These are phyloP conservation scores for Gambusia yucatana DNA, from an alignment of 2,797 vertebrate genomes.

Conservation along the genomic window DNA sequence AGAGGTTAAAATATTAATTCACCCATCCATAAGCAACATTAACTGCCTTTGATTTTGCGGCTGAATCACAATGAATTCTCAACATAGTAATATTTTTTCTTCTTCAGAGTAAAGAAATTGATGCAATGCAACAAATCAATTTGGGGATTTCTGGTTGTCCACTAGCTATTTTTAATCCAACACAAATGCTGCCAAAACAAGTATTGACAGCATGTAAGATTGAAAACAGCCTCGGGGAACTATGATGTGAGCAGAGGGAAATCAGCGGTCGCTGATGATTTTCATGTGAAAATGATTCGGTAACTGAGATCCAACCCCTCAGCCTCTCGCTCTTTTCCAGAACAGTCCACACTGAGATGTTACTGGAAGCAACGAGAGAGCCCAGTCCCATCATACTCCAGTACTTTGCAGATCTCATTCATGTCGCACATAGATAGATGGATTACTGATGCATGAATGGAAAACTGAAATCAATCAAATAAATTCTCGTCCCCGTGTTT, in stretches of 20 bases:
- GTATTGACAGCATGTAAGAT: constrained; percentile 32
- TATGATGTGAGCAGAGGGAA: constrained; percentile 27
- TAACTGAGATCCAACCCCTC: constrained; percentile 55
- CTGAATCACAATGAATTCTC: not conserved
- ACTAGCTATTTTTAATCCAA: constrained; percentile 29
- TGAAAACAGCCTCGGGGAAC: constrained; percentile 12
- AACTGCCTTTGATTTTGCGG: not conserved
- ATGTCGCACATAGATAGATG: constrained; percentile 22
- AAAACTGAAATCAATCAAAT: constrained; percentile 21
- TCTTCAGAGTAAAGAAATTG: not conserved
- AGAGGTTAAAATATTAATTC: not conserved
- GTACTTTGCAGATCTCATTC: constrained; percentile 24
- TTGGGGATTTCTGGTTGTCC: constrained; percentile 16
- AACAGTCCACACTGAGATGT: constrained; percentile 40
- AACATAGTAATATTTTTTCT: not conserved
- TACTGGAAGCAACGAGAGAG: constrained; percentile 11
- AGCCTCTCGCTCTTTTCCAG: constrained; percentile 44
- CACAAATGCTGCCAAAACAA: constrained; percentile 38
- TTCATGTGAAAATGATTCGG: constrained; percentile 57
- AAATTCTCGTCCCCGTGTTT: not conserved
- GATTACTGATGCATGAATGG: constrained; percentile 28
- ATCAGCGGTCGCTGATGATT: constrained; percentile 59
- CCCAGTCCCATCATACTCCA: not conserved
- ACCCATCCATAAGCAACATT: not conserved
- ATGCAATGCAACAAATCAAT: constrained; percentile 11